Percentiles rank a stretch among this genome's conserved stretches.
phyloP scores from a whole-genome alignment of 2,113 vertebrate genomes.

The Brachirus orientalis region DNA sequence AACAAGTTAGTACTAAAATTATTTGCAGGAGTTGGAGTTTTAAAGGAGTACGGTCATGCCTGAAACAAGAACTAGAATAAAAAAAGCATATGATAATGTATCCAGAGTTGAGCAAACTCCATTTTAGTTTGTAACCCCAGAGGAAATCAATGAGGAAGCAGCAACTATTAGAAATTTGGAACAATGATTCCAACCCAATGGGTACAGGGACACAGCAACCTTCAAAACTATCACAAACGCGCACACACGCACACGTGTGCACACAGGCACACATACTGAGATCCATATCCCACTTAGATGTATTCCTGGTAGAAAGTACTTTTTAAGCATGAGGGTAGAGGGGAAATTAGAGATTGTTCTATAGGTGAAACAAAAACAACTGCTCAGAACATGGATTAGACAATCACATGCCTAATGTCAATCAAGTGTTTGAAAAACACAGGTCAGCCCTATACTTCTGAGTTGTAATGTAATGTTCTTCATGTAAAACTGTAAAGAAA shows the following conservation, averaged over 20 bases:
- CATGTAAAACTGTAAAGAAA: neutral
- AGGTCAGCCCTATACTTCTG: no score
- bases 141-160: slow-evolving; percentile 66
- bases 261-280: neutral
- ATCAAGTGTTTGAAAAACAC: slow-evolving; percentile 8
- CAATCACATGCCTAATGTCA: neutral
- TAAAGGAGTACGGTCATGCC: neutral
- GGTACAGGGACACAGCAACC: slow-evolving; percentile 50
- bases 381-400: neutral
- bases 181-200: slow-evolving; percentile 62
- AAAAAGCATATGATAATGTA: slow-evolving; percentile 11
- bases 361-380: slow-evolving; percentile 17
- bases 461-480: slow-evolving; percentile 21
- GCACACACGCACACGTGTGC: neutral
- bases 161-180: slow-evolving; percentile 63
- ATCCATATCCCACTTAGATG: neutral
- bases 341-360: slow-evolving; percentile 23
- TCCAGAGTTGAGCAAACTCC: slow-evolving; percentile 45
- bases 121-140: slow-evolving; percentile 56
- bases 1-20: neutral
- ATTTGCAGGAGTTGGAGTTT: neutral
- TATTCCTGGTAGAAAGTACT: slow-evolving; percentile 14
- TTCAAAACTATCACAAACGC: slow-evolving; percentile 48
- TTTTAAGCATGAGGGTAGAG: slow-evolving; percentile 21
- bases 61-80: neutral